phyloP scores from a whole-genome alignment of 2,797 vertebrate genomes.

The Helicolenus hilgendorfi region DNA sequence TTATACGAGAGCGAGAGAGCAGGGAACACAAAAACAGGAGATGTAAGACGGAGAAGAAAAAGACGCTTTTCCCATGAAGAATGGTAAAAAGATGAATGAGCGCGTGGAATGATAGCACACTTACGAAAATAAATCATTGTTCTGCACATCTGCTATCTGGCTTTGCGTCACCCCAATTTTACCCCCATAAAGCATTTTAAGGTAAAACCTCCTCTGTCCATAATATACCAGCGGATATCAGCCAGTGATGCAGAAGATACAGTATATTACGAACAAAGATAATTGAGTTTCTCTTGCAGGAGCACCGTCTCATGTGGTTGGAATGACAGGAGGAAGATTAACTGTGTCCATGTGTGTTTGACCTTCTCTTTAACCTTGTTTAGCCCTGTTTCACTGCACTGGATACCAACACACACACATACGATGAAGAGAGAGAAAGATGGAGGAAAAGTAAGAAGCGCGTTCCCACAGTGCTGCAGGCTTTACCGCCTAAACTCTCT shows the following conservation, averaged over 20 bases:
- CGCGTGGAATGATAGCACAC: constrained; percentile 5
- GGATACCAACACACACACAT: constrained; percentile 44
- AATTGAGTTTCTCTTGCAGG: constrained; percentile 51
- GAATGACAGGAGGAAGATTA: constrained; percentile 65
- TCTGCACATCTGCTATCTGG: constrained; percentile 7
- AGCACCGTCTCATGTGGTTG: constrained; percentile 41
- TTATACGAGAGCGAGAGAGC: background rate
- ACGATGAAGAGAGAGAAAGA: background rate
- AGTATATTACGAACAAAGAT: constrained; percentile 40
- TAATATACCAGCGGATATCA: background rate
- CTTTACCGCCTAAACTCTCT: constrained; percentile 56
- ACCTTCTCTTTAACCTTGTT: constrained; percentile 86
- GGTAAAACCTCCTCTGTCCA: background rate
- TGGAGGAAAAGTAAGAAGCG: constrained; percentile 38
- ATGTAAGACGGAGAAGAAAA: background rate
- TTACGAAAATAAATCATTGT: constrained; percentile 37
- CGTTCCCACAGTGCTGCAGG: constrained; percentile 59
- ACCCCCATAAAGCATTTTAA: constrained; percentile 21
- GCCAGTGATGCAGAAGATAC: constrained; percentile 20
- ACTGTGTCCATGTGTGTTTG: constrained; percentile 69
- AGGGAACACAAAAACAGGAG: constrained; percentile 17
- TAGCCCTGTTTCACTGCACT: constrained; percentile 62
- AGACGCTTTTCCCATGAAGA: background rate
- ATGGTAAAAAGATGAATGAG: constrained; percentile 12
- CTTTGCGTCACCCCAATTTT: constrained; percentile 15